Conservation (phyloP, 2,113 vertebrate genomes). For the Nesogale talazaci region DNA sequence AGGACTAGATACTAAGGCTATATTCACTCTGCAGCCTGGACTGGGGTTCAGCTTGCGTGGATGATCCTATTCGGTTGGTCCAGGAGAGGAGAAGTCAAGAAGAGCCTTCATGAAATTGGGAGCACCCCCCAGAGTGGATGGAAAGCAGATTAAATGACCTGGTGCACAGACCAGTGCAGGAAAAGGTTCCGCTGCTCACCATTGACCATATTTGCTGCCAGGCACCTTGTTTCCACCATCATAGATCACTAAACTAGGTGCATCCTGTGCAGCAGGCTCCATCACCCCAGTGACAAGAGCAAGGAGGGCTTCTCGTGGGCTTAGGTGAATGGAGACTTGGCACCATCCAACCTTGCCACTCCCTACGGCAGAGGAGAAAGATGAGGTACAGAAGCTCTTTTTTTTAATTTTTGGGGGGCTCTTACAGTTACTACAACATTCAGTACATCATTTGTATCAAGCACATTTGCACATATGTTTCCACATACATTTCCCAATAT, state of each 20-base stretch:
- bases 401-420: no score
- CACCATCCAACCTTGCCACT: not conserved
- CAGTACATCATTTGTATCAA: no score
- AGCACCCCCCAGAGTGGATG: no score
- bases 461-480: no score
- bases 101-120: no score
- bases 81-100: no score
- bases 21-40: not conserved
- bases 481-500: no score
- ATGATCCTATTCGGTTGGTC: no score
- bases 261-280: not conserved
- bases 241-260: not conserved
- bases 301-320: not conserved
- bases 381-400: no score
- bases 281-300: not conserved
- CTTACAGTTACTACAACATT: no score
- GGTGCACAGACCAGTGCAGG: not conserved
- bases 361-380: not conserved
- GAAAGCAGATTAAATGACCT: no score
- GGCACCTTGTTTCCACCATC: not conserved
- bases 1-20: not conserved
- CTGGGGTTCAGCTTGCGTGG: not conserved
- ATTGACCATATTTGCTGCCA: accelerated
- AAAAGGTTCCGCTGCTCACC: accelerated
- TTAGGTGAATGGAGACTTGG: not conserved